phyloP scores from a whole-genome alignment of 2,888 invertebrate species.

The Aspidiotus destructor region DNA sequence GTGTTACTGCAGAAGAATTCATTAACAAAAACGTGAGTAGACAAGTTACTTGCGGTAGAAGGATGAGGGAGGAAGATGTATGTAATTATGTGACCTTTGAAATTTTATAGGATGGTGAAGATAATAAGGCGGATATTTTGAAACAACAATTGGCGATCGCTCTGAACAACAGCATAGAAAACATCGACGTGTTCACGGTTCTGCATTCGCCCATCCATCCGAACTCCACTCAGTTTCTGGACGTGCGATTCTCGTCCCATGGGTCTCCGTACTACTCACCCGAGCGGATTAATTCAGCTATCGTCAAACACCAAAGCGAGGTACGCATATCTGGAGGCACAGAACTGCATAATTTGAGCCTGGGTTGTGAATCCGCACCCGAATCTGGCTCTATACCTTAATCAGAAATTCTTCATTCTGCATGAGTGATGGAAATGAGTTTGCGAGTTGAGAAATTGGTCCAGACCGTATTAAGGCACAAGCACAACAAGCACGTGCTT shows the following conservation, averaged over 20 bases:
- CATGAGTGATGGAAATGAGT: no score
- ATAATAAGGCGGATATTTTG: constrained; percentile 64
- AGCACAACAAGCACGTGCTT: no score
- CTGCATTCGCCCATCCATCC: constrained; percentile 53
- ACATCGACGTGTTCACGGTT: constrained; percentile 91
- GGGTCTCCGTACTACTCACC: constrained; percentile 87
- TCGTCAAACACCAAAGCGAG: constrained; percentile 60
- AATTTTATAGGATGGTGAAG: constrained; percentile 45
- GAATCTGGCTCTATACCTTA: no score
- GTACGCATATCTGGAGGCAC: no score
- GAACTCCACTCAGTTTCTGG: constrained; percentile 50
- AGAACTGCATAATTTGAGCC: not conserved
- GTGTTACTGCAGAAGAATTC: constrained; percentile 76
- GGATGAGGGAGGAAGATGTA: no score
- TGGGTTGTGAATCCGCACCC: no score
- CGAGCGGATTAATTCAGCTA: constrained; percentile 75
- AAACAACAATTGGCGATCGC: constrained; percentile 55
- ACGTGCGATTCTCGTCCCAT: constrained; percentile 85
- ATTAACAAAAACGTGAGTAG: constrained; percentile 48
- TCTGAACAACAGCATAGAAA: constrained; percentile 65
- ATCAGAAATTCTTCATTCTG: no score
- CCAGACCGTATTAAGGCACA: no score
- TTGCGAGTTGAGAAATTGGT: no score
- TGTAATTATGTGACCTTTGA: not conserved
- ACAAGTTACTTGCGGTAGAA: not conserved